These are phyloP conservation scores for Heliconius ismenius DNA, from an alignment of 2,888 invertebrate species.

Conservation along the genomic window DNA sequence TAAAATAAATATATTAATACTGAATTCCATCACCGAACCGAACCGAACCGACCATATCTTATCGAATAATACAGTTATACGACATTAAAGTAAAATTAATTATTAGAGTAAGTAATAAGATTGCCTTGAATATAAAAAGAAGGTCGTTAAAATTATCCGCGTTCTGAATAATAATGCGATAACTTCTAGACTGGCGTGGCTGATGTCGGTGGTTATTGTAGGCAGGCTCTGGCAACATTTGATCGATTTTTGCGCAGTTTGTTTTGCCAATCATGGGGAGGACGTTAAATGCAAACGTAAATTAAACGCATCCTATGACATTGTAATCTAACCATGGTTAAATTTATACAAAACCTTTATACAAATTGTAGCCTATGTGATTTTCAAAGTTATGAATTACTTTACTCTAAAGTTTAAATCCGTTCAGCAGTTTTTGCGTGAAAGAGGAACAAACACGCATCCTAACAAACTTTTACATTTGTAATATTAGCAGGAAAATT, in stretches of 20 bases:
- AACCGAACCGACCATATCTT: background rate
- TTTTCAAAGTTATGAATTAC: no score
- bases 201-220: background rate
- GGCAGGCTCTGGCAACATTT: background rate
- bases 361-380: no score
- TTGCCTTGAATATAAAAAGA: slow-evolving; percentile 59
- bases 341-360: no score
- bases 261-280: background rate
- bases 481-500: no score
- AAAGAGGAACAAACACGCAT: no score
- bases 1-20: background rate
- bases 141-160: slow-evolving; percentile 60
- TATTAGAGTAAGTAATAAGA: slow-evolving; percentile 42
- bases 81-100: slow-evolving; percentile 38
- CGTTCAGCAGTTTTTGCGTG: no score
- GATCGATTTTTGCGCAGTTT: slow-evolving; percentile 9
- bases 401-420: no score
- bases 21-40: background rate
- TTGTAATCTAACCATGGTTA: background rate
- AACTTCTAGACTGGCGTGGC: slow-evolving; percentile 6
- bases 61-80: slow-evolving; percentile 30
- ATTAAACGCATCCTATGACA: background rate
- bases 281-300: background rate
- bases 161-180: slow-evolving; percentile 52
- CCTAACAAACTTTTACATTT: no score